phyloP scores from a whole-genome alignment of 1,140 invertebrate genomes.

The Tachypleus tridentatus region DNA sequence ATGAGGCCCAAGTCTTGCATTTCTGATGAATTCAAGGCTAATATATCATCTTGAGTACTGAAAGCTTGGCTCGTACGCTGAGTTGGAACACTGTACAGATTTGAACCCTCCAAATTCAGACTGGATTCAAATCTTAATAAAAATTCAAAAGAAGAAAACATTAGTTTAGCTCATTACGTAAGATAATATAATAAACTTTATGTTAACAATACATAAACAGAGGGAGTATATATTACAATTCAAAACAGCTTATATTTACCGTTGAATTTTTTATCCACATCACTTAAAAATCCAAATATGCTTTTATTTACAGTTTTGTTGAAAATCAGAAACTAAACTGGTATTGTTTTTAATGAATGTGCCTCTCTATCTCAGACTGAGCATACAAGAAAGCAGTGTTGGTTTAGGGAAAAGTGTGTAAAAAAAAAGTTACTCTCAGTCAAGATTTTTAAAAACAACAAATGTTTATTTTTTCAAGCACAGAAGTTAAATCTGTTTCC shows the following conservation, averaged over 20 bases:
- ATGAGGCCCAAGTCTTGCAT: slow-evolving; percentile 13
- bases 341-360: too few relatives aligned
- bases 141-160: not conserved
- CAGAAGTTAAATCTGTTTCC: too few relatives aligned
- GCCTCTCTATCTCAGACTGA: too few relatives aligned
- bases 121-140: slow-evolving; percentile 19
- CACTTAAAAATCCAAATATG: not conserved
- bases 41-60: slow-evolving; percentile 29
- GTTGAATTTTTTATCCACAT: not conserved
- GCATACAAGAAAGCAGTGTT: too few relatives aligned
- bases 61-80: slow-evolving; percentile 33
- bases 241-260: too few relatives aligned
- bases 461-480: too few relatives aligned
- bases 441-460: too few relatives aligned
- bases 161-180: not conserved
- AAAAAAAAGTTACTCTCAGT: too few relatives aligned
- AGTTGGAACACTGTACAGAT: slow-evolving; percentile 34
- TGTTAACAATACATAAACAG: too few relatives aligned
- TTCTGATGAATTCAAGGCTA: slow-evolving; percentile 22
- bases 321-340: not conserved
- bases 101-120: slow-evolving; percentile 22
- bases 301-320: not conserved
- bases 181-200: too few relatives aligned
- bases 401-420: too few relatives aligned
- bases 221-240: too few relatives aligned